Base-by-base conservation (phyloP, 2,888 invertebrate species). In the Sipha maydis region DNA sequence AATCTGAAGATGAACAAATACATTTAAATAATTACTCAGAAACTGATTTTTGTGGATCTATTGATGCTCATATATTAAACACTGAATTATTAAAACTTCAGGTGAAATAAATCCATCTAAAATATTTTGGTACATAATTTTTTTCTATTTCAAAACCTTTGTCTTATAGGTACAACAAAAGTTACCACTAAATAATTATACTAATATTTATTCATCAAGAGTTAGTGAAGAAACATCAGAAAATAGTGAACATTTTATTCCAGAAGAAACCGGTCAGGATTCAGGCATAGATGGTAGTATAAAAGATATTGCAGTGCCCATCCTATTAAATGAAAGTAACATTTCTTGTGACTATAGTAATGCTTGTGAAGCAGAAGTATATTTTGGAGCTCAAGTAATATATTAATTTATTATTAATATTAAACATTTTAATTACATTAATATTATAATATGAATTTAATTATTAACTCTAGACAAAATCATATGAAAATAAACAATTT, bases 231-330 rank as follows among this genome's bases (percentile, higher is more conserved):
- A 31, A 75, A 88, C 88, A 75, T 88, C 88, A 75, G 88, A 88
- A 61, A 76, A 75, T 75, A 82, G 88, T 82, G 88, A 88, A 31
- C 73, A 88, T 67, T n/a, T 88, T 17, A 82, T 88, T 75, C 88
- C 67, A 11, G 88, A 88, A 75, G 88, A 88, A 82, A 88, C 75
- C 48, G 88, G 88, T 75, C 88, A 88, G 19, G 88, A 88, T 88
- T 88, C 88, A 34, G 88, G 88, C 41, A 88, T 88, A 80, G 88
- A 88, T 14, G 75, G 88, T 31, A 88, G 88, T 75, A 31, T 88
- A 11, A 82, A 82, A 76, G 88, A 88, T 82, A n/a, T 82, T 67
- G 34, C 79, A 25, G 31, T 34, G n/a, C 48, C 75, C 19, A 73
- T 82, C 31, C 41, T 67, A 41, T 21, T 38, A n/a, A 31, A 31